Percentiles rank a stretch among this genome's conserved stretches.
Evolutionary conservation across 2,113 vertebrate species (phyloP).

Genomic region (Rhinopomastus cyanomelas): DNA sequence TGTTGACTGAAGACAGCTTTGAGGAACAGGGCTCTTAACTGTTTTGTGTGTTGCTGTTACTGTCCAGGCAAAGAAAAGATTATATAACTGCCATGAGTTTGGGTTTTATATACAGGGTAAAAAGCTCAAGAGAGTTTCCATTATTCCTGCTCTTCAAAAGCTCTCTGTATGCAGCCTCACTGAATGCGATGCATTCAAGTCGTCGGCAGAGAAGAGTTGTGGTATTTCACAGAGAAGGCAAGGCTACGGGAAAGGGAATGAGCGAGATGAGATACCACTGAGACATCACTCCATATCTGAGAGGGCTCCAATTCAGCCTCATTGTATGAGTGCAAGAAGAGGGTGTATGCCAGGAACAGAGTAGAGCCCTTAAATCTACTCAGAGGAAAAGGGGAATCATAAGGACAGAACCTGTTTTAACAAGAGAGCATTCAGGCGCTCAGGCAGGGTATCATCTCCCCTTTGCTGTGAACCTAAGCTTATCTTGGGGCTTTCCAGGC

Average conservation of each 20-base stretch:
- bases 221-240: slow-evolving; percentile 15
- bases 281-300: not conserved
- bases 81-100: not conserved
- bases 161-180: not conserved
- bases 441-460: not conserved
- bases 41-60: slow-evolving; percentile 39
- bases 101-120: not conserved
- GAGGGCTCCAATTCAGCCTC: not conserved
- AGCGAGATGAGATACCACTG: not conserved
- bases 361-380: not conserved
- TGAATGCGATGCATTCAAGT: slow-evolving; percentile 6
- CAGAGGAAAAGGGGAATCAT: not conserved
- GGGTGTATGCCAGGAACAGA: not conserved
- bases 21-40: slow-evolving; percentile 21
- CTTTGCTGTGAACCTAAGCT: not conserved
- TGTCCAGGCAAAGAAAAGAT: not conserved
- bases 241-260: not conserved
- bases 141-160: slow-evolving; percentile 34
- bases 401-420: not conserved
- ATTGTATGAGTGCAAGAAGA: not conserved
- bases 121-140: slow-evolving; percentile 36
- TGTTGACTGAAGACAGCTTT: slow-evolving; percentile 44
- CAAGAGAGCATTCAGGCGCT: not conserved
- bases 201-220: not conserved
- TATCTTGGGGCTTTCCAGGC: not conserved